These are phyloP conservation scores for Miltochrista miniata DNA, from an alignment of 2,888 invertebrate species.

Conservation along the genomic window DNA sequence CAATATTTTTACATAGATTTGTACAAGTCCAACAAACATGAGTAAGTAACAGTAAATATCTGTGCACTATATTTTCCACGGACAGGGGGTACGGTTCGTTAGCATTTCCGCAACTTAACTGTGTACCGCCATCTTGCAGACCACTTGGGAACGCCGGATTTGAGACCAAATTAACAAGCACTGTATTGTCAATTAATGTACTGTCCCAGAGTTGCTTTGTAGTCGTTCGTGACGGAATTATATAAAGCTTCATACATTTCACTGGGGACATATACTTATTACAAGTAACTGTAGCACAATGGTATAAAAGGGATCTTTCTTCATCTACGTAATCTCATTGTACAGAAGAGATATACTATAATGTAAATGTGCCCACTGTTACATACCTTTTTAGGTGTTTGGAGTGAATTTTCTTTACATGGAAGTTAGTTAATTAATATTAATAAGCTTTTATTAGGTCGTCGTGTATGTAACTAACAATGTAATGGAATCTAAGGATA, in stretches of 20 bases:
- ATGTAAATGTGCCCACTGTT: too few relatives aligned
- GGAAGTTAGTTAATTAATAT: too few relatives aligned
- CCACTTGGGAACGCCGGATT: constrained; percentile 28
- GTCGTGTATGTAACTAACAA: too few relatives aligned
- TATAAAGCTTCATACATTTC: not conserved
- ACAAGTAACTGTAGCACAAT: too few relatives aligned
- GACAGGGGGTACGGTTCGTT: constrained; percentile 30
- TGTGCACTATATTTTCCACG: not conserved
- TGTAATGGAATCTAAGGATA: too few relatives aligned
- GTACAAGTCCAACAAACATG: not conserved
- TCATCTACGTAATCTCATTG: too few relatives aligned
- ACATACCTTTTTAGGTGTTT: too few relatives aligned
- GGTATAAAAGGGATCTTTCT: too few relatives aligned
- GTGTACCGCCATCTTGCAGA: constrained; percentile 20
- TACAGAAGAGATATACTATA: too few relatives aligned
- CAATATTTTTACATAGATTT: not conserved
- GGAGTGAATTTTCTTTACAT: too few relatives aligned
- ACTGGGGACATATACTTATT: not conserved
- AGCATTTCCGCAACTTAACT: constrained; percentile 35
- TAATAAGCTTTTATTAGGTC: too few relatives aligned
- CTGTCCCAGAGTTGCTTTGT: constrained; percentile 3
- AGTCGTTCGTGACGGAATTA: not conserved
- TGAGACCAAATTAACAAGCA: constrained; percentile 29
- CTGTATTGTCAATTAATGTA: constrained; percentile 34
- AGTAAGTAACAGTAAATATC: not conserved